A percentile compares a stretch with the other conserved stretches of the same genome.
phyloP scores from a whole-genome alignment of 1,140 invertebrate genomes.

The Epicauta chinensis region DNA sequence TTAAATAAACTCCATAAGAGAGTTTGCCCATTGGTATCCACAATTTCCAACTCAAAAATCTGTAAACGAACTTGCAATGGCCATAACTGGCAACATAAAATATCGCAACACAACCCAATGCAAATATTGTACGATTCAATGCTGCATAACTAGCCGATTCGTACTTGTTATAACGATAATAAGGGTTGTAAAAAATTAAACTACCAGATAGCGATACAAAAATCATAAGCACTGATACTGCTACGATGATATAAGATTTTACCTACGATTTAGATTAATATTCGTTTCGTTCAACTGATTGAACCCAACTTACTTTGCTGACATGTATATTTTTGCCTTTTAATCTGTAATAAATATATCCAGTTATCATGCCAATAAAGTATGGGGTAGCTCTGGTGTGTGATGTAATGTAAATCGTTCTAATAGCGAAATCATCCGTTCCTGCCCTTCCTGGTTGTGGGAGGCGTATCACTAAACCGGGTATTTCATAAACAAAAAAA shows the following conservation, averaged over 20 bases:
- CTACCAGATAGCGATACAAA: constrained; percentile 38
- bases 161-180: constrained; percentile 36
- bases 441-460: constrained; percentile 45
- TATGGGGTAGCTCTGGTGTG: constrained; percentile 50
- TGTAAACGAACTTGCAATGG: constrained; percentile 32
- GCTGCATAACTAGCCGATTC: constrained; percentile 52
- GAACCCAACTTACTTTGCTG: constrained; percentile 42
- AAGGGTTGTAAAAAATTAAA: too few relatives aligned
- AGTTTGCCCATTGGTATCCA: constrained; percentile 65
- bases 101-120: constrained; percentile 46
- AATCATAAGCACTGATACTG: constrained; percentile 32
- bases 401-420: constrained; percentile 48
- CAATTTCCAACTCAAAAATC: constrained; percentile 48
- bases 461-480: constrained; percentile 47
- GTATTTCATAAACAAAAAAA: constrained; percentile 43
- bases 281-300: too few relatives aligned
- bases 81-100: constrained; percentile 44
- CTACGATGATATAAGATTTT: constrained; percentile 35
- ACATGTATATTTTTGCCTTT: constrained; percentile 37
- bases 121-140: constrained; percentile 52
- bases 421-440: constrained; percentile 43
- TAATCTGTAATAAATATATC: constrained; percentile 43
- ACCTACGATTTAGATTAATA: constrained; percentile 21
- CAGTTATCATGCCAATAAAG: constrained; percentile 48
- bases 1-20: constrained; percentile 64